These are phyloP conservation scores for Artibeus jamaicensis DNA, from an alignment of 2,797 vertebrate species.

Conservation along the genomic window DNA sequence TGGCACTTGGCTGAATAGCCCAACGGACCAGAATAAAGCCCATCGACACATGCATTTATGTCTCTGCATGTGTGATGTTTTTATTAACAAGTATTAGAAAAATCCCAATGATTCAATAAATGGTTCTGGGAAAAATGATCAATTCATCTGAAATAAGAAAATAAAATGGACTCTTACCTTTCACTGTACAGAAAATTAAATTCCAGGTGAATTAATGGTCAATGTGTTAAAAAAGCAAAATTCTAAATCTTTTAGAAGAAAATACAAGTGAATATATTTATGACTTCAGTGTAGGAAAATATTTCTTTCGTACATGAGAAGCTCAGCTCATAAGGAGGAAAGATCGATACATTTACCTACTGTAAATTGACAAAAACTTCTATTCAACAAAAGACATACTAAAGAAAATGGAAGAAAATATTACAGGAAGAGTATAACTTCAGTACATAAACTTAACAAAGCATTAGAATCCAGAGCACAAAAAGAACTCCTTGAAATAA, in stretches of 20 bases:
- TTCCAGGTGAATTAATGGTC: not conserved
- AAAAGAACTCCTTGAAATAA: not conserved
- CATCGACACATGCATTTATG: not conserved
- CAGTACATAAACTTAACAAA: not conserved
- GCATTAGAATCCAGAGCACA: not conserved
- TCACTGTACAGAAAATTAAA: not conserved
- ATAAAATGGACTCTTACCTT: not conserved
- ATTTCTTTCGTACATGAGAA: not conserved
- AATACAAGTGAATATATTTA: not conserved
- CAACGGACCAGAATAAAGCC: not conserved
- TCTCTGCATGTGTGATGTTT: too few species aligned
- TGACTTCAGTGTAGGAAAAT: not conserved
- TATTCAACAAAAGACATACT: not conserved
- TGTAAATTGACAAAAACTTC: not conserved
- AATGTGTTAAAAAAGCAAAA: not conserved
- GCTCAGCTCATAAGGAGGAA: not conserved
- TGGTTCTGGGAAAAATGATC: not conserved
- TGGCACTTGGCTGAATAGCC: too few species aligned
- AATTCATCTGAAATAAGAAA: not conserved
- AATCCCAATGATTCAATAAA: not conserved
- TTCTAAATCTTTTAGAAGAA: not conserved
- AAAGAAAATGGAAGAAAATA: not conserved
- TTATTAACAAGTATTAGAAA: not conserved
- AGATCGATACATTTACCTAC: not conserved
- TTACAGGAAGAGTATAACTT: not conserved